Evolutionary conservation across 2,113 vertebrate genomes (phyloP), one percentile per base, ranked within the genome.

Genomic region (Bubo blakistoni): DNA sequence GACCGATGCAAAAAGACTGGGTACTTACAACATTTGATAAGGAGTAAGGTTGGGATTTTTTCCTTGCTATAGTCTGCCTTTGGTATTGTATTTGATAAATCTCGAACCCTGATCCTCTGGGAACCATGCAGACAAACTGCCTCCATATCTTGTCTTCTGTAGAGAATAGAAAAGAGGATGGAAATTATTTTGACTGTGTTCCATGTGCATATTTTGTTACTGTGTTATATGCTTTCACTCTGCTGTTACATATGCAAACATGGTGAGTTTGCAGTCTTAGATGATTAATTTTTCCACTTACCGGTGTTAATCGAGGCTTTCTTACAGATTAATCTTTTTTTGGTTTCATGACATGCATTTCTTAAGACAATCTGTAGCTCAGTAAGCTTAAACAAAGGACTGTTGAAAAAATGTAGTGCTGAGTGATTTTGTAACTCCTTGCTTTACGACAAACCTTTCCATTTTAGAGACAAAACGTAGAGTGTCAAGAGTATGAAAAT

Each of bases 301-400:
- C 5, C 40, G 88, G 44, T 87, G 44, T 84, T 92, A 52, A 79
- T 83, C 21, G 8, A n/a, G 54, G 52, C 30, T 70, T 93, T 83
- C 26, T 66, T 46, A 29, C 3, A 17, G 30, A 46, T 83, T 70
- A 36, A 52, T 72, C 7, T 59, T 46, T 81, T 61, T 40, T 54
- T 88, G 4, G 54, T 57, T 88, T 78, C 17, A 18, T 85, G 38
- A 72, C 25, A 6, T 1, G 8, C 25, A 42, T 91, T 92, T 87
- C 71, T 92, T 74, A 55, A 91, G 44, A 70, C 81, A 57, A 61
- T 71, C n/a, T 81, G 52, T 67, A 85, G 32, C 65, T 94, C 17
- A 21, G 27, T 79, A 81, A 94, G 70, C 78, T 91, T 92, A 87
- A 95, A 93, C 65, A 89, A 89, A 94, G 91, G 69, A 27, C 49